Percentiles rank a stretch among this genome's conserved stretches.
Evolutionary conservation across 1,140 invertebrate species (phyloP).

Genomic region (Lerema accius): DNA sequence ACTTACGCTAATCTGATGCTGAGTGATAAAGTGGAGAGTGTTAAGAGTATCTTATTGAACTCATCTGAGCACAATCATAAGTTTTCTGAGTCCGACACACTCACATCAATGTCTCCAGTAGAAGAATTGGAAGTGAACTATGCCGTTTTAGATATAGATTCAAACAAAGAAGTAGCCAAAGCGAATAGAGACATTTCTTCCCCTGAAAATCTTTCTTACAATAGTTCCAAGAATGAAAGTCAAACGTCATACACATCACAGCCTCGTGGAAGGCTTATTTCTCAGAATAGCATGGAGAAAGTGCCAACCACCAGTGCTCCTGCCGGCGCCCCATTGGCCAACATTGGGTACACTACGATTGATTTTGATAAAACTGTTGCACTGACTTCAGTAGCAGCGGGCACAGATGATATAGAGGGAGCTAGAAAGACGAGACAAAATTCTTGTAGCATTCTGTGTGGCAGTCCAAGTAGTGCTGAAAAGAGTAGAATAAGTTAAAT

Average conservation of each 20-base stretch:
- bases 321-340: slow-evolving; percentile 79
- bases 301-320: slow-evolving; percentile 36
- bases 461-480: slow-evolving; percentile 53
- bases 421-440: slow-evolving; percentile 76
- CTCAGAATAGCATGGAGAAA: slow-evolving; percentile 70
- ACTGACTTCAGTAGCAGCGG: slow-evolving; percentile 84
- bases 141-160: slow-evolving; percentile 89
- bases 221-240: slow-evolving; percentile 64
- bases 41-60: slow-evolving; percentile 50
- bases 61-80: slow-evolving; percentile 61
- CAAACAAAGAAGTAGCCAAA: slow-evolving; percentile 59
- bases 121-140: slow-evolving; percentile 88
- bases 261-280: slow-evolving; percentile 51
- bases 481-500: slow-evolving; percentile 54
- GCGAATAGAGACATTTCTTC: slow-evolving; percentile 51
- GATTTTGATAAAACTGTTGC: slow-evolving; percentile 97
- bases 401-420: slow-evolving; percentile 64
- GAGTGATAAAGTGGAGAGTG: slow-evolving; percentile 81
- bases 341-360: slow-evolving; percentile 94
- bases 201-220: slow-evolving; percentile 68
- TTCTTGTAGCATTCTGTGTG: slow-evolving; percentile 59
- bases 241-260: slow-evolving; percentile 56
- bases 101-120: slow-evolving; percentile 76
- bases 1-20: slow-evolving; percentile 87
- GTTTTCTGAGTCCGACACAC: slow-evolving; percentile 75